These are phyloP conservation scores for Chelmon rostratus DNA, from an alignment of 2,797 vertebrate genomes.

Conservation along the genomic window DNA sequence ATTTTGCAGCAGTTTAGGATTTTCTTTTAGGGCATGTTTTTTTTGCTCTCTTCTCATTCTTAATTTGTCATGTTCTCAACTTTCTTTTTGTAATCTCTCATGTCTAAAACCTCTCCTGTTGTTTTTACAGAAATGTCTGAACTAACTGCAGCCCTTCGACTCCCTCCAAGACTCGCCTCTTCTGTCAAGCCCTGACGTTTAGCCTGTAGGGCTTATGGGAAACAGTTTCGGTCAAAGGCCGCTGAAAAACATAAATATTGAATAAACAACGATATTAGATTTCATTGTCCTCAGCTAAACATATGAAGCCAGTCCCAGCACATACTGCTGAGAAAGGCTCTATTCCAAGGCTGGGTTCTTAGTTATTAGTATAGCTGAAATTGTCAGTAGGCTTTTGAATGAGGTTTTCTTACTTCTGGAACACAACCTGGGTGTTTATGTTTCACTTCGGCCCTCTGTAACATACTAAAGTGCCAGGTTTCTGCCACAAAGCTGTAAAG, in stretches of 20 bases:
- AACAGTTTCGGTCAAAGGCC: not conserved
- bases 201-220: not conserved
- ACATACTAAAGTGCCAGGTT: not conserved
- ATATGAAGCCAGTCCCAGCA: not conserved
- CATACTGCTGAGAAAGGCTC: not conserved
- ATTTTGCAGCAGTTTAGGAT: too few relatives aligned
- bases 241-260: not conserved
- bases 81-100: not conserved
- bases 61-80: not conserved
- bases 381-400: not conserved
- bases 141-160: not conserved
- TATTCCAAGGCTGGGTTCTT: too few relatives aligned
- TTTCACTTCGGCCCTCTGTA: not conserved
- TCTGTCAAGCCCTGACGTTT: not conserved
- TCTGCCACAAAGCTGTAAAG: conserved; percentile 4
- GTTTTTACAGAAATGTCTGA: not conserved
- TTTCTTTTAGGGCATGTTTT: too few relatives aligned
- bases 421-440: not conserved
- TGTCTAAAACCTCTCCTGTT: not conserved
- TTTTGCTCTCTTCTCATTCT: not conserved
- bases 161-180: not conserved
- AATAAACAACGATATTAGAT: not conserved
- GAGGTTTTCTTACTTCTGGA: not conserved
- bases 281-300: not conserved
- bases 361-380: not conserved